phyloP scores from a whole-genome alignment of 2,797 vertebrate genomes.

The Takifugu rubripes region DNA sequence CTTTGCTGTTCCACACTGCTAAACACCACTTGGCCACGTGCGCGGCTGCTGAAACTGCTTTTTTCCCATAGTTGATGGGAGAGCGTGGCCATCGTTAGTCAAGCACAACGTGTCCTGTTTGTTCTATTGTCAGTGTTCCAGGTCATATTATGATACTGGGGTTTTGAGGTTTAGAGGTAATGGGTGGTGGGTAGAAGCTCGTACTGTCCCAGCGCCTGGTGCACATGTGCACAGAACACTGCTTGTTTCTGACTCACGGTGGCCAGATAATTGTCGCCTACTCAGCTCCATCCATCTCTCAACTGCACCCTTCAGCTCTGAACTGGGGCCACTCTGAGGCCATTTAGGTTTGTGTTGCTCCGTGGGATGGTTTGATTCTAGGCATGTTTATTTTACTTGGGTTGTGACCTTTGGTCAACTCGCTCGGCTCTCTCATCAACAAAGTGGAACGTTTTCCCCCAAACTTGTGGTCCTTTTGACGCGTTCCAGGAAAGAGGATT shows the following conservation, averaged over 20 bases:
- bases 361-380: conserved; percentile 2
- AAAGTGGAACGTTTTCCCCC: background rate
- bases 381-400: background rate
- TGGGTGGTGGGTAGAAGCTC: conserved; percentile 20
- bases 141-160: conserved; percentile 39
- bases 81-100: conserved; percentile 6
- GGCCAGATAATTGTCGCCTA: conserved; percentile 53
- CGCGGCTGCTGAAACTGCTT: conserved; percentile 22
- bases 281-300: conserved; percentile 31
- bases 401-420: background rate
- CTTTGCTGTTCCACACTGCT: conserved; percentile 15
- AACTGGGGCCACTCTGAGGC: conserved; percentile 12
- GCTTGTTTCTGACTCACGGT: conserved; percentile 49
- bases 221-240: conserved; percentile 57
- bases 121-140: conserved; percentile 33
- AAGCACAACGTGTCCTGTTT: conserved; percentile 14
- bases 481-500: background rate
- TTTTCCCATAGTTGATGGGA: conserved; percentile 10
- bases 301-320: conserved; percentile 38
- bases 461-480: conserved; percentile 1
- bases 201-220: conserved; percentile 47
- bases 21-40: conserved; percentile 35
- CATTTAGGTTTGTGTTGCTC: background rate
- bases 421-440: conserved; percentile 5
- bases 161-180: background rate